Evolutionary conservation across 2,888 invertebrate species (phyloP).

Genomic region (Ennomos quercinarius): DNA sequence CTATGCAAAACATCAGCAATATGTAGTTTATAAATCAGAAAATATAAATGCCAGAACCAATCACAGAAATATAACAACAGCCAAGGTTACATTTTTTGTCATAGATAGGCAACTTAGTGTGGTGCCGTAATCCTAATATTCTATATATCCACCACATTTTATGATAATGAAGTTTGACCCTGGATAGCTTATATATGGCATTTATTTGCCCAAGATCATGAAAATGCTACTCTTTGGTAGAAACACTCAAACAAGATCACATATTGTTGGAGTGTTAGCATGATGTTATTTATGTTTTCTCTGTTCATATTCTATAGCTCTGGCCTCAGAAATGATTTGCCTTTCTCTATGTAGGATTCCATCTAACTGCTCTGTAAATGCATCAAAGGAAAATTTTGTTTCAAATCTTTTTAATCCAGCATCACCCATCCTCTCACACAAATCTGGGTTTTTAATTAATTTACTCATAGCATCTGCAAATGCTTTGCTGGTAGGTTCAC

Average conservation of each 20-base stretch:
- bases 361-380: slow-evolving; percentile 90
- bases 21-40: too few relatives aligned
- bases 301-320: slow-evolving; percentile 72
- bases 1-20: too few relatives aligned
- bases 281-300: slow-evolving; percentile 75
- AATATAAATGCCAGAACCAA: too few relatives aligned
- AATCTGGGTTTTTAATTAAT: slow-evolving; percentile 86
- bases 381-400: slow-evolving; percentile 92
- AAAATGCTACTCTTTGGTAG: slow-evolving; percentile 44
- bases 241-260: slow-evolving; percentile 80
- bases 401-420: slow-evolving; percentile 91
- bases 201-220: neutral
- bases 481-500: slow-evolving; percentile 87
- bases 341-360: slow-evolving; percentile 77
- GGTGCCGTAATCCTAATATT: too few relatives aligned
- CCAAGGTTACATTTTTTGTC: too few relatives aligned
- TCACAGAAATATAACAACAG: too few relatives aligned
- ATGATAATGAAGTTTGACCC: too few relatives aligned
- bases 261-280: slow-evolving; percentile 73
- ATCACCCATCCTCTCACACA: slow-evolving; percentile 89
- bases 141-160: too few relatives aligned
- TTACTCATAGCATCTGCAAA: slow-evolving; percentile 92
- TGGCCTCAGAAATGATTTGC: slow-evolving; percentile 72
- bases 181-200: too few relatives aligned
- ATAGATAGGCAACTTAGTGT: too few relatives aligned